Evolutionary conservation across 2,888 invertebrate genomes (phyloP).

Genomic region (Hymenopus coronatus): DNA sequence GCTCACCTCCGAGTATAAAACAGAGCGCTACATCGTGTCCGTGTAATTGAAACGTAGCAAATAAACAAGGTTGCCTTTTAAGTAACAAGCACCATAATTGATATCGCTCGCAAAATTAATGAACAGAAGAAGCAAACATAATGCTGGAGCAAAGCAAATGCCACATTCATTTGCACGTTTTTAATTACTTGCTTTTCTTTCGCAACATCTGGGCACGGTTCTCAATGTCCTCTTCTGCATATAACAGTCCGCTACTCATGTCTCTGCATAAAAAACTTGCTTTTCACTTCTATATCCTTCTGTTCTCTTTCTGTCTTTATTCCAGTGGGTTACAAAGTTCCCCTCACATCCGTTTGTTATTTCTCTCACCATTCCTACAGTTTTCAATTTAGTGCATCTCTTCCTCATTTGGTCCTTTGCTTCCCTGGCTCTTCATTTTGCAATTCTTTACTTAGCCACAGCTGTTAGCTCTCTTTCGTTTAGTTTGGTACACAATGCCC

Average conservation of each 20-base stretch:
- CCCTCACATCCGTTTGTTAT: background rate
- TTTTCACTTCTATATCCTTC: background rate
- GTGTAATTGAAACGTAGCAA: background rate
- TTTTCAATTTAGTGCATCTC: background rate
- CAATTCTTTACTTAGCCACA: background rate
- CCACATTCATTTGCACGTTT: background rate
- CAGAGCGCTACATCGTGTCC: background rate
- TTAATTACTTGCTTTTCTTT: background rate
- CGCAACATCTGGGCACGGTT: background rate
- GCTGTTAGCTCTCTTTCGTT: background rate
- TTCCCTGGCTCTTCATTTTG: background rate
- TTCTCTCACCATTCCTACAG: background rate
- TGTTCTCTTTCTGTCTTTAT: background rate
- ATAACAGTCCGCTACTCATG: background rate
- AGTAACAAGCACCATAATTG: background rate
- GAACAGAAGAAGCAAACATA: background rate
- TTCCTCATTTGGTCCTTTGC: background rate
- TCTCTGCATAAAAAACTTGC: background rate
- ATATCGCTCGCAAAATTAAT: background rate
- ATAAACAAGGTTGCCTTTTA: background rate
- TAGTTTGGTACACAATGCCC: background rate
- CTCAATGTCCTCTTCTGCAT: background rate
- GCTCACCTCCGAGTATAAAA: background rate
- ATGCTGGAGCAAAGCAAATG: background rate
- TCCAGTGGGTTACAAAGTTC: background rate